A percentile compares a stretch with the other conserved stretches of the same genome.
These are phyloP conservation scores for Xenopus tropicalis DNA, from an alignment of 2,113 vertebrate species.

Conservation along the genomic window UCB_Xtro_10.0 CM004443.2:132623501-132624000, in stretches of 20 bases:
- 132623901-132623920: constrained; percentile 38
- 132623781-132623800: constrained; percentile 24
- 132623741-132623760: constrained; percentile 57
- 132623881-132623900: constrained; percentile 31
- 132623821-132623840: constrained; percentile 51
- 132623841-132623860: constrained; percentile 24
- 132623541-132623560: not conserved
- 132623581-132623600: not conserved
- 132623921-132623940: constrained; percentile 20
- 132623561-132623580: not conserved
- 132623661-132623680: not conserved
- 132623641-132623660: not conserved
- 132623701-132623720: constrained; percentile 48
- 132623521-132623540: not conserved
- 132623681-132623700: not conserved
- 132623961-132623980: constrained; percentile 31
- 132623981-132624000: constrained; percentile 38
- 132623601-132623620: not conserved
- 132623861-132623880: constrained; percentile 24
- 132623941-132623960: constrained; percentile 4
- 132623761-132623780: constrained; percentile 38
- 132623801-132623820: constrained; percentile 43
- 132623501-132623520: not conserved
- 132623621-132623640: not conserved
- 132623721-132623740: constrained; percentile 71